phyloP scores from a whole-genome alignment of 2,888 invertebrate genomes.

The Ichneumon xanthorius region DNA sequence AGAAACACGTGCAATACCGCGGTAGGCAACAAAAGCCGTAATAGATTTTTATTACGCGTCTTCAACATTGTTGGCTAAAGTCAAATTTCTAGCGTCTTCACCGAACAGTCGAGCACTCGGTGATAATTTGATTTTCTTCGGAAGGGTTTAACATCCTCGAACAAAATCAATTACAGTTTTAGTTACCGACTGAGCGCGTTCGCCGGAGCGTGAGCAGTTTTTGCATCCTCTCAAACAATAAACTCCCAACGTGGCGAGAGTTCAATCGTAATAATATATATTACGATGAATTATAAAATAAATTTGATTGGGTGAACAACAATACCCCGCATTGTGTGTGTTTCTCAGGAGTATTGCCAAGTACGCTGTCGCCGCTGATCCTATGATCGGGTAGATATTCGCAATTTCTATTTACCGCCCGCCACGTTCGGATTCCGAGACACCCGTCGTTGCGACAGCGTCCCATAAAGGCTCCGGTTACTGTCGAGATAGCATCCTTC shows the following conservation, averaged over 20 bases:
- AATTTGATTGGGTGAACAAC: slow-evolving; percentile 15
- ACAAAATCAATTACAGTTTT: no score
- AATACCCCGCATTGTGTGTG: slow-evolving; percentile 27
- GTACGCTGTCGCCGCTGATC: slow-evolving; percentile 14
- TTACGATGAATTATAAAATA: background rate
- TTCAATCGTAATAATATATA: background rate
- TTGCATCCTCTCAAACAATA: no score
- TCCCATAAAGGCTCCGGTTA: slow-evolving; percentile 18
- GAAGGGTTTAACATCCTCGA: no score
- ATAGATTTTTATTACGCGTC: no score
- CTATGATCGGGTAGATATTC: slow-evolving; percentile 23
- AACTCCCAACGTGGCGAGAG: background rate
- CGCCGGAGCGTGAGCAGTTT: no score
- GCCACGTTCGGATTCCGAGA: slow-evolving; percentile 54
- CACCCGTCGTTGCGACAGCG: slow-evolving; percentile 25
- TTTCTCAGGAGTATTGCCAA: slow-evolving; percentile 36
- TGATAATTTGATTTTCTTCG: no score
- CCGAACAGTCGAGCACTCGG: no score
- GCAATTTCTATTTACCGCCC: slow-evolving; percentile 62
- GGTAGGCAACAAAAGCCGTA: no score
- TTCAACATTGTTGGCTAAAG: no score
- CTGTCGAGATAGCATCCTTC: slow-evolving; percentile 49
- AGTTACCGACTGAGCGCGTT: no score
- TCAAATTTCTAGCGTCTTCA: no score
- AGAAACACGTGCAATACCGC: no score